These are phyloP conservation scores for human (Homo sapiens) DNA, from an alignment of 2,113 vertebrate genomes.

Conservation along the genomic window GRCh38 chr6:93799501-93800000, in stretches of 20 bases:
- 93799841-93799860: not conserved
- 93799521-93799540: not conserved
- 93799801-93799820: not conserved
- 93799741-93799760: not conserved
- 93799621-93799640: not conserved
- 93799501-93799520: slow-evolving; percentile 22
- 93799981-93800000: not conserved
- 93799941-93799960: not conserved
- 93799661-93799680: not conserved
- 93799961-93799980: not conserved
- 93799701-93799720: not conserved
- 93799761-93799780: not conserved
- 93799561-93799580: not conserved
- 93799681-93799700: not conserved
- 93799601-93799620: not conserved
- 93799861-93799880: not conserved
- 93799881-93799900: not conserved
- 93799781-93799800: not conserved
- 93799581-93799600: not conserved
- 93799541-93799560: not conserved
- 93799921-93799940: not conserved
- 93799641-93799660: not conserved
- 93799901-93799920: not conserved
- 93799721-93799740: not conserved
- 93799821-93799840: not conserved